Evolutionary conservation across 2,797 vertebrate species (phyloP), one percentile per base, ranked within the genome.

Genomic region (Takifugu rubripes): DNA sequence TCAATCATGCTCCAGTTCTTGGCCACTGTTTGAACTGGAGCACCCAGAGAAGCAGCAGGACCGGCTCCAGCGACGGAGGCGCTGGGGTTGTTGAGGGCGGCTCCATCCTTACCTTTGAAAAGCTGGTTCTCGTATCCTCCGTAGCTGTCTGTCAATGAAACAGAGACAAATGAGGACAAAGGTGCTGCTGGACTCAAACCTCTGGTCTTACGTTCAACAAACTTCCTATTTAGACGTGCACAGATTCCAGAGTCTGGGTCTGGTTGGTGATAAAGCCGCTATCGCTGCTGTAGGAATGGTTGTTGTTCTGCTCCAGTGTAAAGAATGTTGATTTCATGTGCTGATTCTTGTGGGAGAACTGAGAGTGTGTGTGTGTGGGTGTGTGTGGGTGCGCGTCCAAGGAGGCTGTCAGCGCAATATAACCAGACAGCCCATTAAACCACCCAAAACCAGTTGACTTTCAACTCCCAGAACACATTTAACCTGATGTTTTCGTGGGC

Each of bases 71-170:
- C 8, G 27, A 5, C 27, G 7, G 1, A 1, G 31, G 1, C 33
- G 8, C 8, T 33, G 33, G 33, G 33, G 9, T 10, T 33, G 33
- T 3, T 33, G 33, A 11, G 33, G 33, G 11, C 16, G 9, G 44
- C 17, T 46, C 16, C 16, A 11, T 69, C 33, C 6, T 70, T 88
- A 92, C 92, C 92, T 91, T 91, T 93, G 55, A 93, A 93, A 66
- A 93, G 91, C 61, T 91, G 91, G 84, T 93, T 93, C 77, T 93
- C 92, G 53, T 92, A 92, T 75, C 91, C 91, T 52, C 90, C 81
- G 68, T 89, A 88, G 78, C 66, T 90, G 53, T 92, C 92, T 92
- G 87, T 21, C 57, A 80, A 40, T 75, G 25, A 78, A 49, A 62
- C 42, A 73, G 25, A 75, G 45, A 61, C 36, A 21, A 40, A 14